phyloP scores from a whole-genome alignment of 2,797 vertebrate species.

The Pteronotus mesoamericanus region DNA sequence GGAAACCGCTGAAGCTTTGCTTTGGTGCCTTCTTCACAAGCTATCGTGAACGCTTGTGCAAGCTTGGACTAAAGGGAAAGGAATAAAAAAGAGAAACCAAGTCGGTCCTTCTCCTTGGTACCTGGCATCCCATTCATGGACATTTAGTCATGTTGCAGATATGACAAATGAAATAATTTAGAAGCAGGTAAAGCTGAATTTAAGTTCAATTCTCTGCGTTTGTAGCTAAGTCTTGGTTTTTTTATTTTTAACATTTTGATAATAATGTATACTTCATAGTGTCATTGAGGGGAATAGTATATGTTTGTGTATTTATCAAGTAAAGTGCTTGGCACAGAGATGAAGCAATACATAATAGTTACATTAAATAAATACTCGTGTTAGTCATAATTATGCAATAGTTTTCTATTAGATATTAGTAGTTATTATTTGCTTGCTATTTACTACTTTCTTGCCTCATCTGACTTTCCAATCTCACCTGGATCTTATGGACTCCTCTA shows the following conservation, averaged over 20 bases:
- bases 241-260: neutral
- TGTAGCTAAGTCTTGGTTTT: neutral
- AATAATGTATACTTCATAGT: neutral
- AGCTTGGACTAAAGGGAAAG: neutral
- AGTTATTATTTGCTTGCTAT: neutral
- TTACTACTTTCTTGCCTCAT: neutral
- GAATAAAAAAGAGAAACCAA: neutral
- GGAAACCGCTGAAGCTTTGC: neutral
- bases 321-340: neutral
- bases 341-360: neutral
- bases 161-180: neutral
- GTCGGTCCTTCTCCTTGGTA: neutral
- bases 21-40: accelerated
- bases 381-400: neutral
- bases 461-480: neutral
- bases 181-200: neutral
- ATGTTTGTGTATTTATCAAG: neutral
- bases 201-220: neutral
- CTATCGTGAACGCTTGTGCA: neutral
- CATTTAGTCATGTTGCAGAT: neutral
- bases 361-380: neutral
- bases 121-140: neutral
- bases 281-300: neutral
- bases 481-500: neutral
- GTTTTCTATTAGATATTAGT: neutral